Evolutionary conservation across 2,888 invertebrate species (phyloP), one percentile per base, ranked within the genome.

Genomic region (Noctua fimbriata): DNA sequence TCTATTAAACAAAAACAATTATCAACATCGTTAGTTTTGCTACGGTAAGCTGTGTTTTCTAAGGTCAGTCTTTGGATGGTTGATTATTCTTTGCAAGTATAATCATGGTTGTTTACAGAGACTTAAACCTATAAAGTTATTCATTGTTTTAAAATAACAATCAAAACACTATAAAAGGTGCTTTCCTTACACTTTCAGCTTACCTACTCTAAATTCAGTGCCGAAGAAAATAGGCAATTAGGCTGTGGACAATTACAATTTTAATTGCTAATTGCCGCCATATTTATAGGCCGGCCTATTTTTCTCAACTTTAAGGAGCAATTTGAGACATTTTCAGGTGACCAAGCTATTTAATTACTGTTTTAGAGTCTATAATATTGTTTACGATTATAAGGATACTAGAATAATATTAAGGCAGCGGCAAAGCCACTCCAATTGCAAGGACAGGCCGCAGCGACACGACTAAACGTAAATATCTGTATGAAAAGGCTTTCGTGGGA

Each of bases 221-320:
- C 72, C 16, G 16, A 44, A 76, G 70, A 81, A 87, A 85, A 85
- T 78, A 74, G 76, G 77, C 73, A 81, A 78, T 85, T 78, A 78
- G n/a, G 32, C 47, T 67, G 73, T 9, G 14, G 79, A 74, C 76
- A 76, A 74, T 87, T 83, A 81, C 78, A 85, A 79, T 85, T 83
- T 87, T 85, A 85, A 87, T 87, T 81, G 87, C 87, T 78, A 81
- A 87, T 85, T 81, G 81, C 69, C 58, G 16, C 41, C 60, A 70
- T 82, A 49, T 76, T 83, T 72, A 49, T 72, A 65, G 69, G 28
- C 69, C 21, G 65, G 67, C 41, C 36, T 73, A 74, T 87, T 84
- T 83, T 73, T 71, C n/a, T 63, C 28, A 60, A 24, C 16, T 65
- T 74, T 41, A 73, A 69, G 18, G 32, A n/a, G n/a, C 32, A 24